These are phyloP conservation scores for Epinotia nisella DNA, from an alignment of 2,888 invertebrate species.

Conservation along the genomic window DNA sequence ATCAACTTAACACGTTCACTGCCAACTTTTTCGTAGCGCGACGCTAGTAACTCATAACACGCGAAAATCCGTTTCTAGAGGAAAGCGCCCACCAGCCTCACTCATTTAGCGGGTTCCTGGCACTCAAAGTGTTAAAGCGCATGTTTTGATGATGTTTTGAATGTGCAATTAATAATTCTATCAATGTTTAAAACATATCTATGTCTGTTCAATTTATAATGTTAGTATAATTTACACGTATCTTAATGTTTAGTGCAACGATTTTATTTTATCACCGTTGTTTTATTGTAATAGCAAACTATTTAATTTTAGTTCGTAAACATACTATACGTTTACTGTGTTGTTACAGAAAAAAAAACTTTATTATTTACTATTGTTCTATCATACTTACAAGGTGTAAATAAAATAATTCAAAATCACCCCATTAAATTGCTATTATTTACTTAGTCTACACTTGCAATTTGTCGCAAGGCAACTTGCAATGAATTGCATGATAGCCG, in stretches of 20 bases:
- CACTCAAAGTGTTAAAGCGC: no score
- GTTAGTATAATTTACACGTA: constrained; percentile 10
- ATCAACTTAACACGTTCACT: constrained; percentile 1
- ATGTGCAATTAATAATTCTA: constrained; percentile 30
- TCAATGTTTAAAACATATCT: constrained; percentile 38
- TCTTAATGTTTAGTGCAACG: background rate
- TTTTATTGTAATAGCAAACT: background rate
- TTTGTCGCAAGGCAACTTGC: no score
- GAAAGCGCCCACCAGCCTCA: no score
- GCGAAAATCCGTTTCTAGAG: no score
- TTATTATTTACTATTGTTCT: background rate
- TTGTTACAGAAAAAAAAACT: background rate
- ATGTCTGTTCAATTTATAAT: constrained; percentile 28
- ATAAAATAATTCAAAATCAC: no score
- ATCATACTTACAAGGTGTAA: background rate
- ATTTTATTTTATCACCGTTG: background rate
- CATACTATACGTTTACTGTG: background rate
- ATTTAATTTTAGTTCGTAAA: background rate
- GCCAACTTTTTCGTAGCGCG: no score
- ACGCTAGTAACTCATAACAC: no score
- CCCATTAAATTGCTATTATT: no score
- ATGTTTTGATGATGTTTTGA: background rate
- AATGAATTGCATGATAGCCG: no score
- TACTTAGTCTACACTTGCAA: no score
- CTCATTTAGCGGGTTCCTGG: no score